A percentile compares a stretch with the other conserved stretches of the same genome.
phyloP scores from a whole-genome alignment of 2,113 vertebrate genomes.

The Panthera uncia region DNA sequence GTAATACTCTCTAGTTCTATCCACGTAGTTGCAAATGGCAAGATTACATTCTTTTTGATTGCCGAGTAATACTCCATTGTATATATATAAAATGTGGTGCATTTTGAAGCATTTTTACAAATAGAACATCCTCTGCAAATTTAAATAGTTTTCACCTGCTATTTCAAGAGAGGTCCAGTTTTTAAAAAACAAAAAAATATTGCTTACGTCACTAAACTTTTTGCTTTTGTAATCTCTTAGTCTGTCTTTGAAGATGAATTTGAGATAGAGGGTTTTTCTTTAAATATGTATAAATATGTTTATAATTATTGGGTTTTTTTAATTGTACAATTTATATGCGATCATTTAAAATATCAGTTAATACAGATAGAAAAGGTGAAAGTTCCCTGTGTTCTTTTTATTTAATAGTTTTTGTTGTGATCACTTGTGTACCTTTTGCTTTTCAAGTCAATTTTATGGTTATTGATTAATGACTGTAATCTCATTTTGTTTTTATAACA shows the following conservation, averaged over 20 bases:
- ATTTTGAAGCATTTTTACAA: slow-evolving; percentile 36
- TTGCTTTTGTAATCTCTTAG: slow-evolving; percentile 1
- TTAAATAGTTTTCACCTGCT: neutral
- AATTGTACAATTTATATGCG: neutral
- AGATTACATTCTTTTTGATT: too few species aligned
- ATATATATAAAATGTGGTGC: neutral
- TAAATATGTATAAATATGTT: slow-evolving; percentile 24
- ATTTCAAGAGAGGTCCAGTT: neutral
- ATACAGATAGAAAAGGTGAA: neutral
- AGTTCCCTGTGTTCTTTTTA: neutral
- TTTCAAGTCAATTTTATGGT: slow-evolving; percentile 15
- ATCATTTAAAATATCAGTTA: neutral
- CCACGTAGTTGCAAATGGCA: too few species aligned
- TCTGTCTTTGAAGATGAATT: neutral
- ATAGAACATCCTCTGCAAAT: neutral
- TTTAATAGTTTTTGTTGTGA: neutral
- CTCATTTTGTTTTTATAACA: neutral
- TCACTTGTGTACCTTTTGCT: neutral
- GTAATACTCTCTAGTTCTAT: too few species aligned
- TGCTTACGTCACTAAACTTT: neutral
- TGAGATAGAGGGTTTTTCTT: neutral
- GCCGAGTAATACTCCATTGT: too few species aligned
- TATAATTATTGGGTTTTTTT: neutral
- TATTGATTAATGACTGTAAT: neutral
- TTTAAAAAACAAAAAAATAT: neutral